Percentiles rank a stretch among this genome's conserved stretches.
These are phyloP conservation scores for Callyntrura guangdongensis DNA, from an alignment of 2,888 invertebrate genomes.

Conservation along the genomic window DNA sequence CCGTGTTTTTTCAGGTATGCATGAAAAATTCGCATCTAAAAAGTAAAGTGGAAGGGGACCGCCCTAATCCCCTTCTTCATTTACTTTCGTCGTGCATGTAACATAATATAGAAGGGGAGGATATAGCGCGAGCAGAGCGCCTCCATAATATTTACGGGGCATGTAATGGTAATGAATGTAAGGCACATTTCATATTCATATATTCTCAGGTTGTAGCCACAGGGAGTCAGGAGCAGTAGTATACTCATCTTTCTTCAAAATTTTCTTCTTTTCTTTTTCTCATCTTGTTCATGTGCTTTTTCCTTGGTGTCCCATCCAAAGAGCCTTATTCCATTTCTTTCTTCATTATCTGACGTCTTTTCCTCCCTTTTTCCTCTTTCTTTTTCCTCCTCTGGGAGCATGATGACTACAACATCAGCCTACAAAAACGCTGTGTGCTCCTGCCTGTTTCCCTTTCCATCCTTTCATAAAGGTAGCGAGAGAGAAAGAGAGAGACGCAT, in stretches of 20 bases:
- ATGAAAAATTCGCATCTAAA: constrained; percentile 58
- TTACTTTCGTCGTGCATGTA: constrained; percentile 47
- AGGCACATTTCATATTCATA: constrained; percentile 75
- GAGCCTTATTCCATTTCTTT: constrained; percentile 74
- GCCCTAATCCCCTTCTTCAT: constrained; percentile 73
- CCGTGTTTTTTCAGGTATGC: constrained; percentile 67
- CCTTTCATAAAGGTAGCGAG: not conserved
- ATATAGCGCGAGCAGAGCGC: not conserved
- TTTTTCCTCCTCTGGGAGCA: constrained; percentile 71
- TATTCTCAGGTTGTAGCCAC: constrained; percentile 76
- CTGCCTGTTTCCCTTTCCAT: constrained; percentile 29
- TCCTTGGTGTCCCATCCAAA: constrained; percentile 76
- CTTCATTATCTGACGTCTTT: constrained; percentile 78
- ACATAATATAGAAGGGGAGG: not conserved
- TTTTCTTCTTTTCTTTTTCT: constrained; percentile 74
- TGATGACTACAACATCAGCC: constrained; percentile 71
- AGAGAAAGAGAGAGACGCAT: not conserved
- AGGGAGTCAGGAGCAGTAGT: constrained; percentile 69
- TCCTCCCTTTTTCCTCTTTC: constrained; percentile 75
- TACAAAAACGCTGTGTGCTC: constrained; percentile 47
- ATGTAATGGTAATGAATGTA: constrained; percentile 33
- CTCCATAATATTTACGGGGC: constrained; percentile 31
- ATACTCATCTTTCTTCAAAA: constrained; percentile 79
- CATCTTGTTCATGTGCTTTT: constrained; percentile 63
- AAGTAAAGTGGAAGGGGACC: constrained; percentile 68